Percentiles rank a stretch among this genome's conserved stretches.
Evolutionary conservation across 2,113 vertebrate genomes (phyloP).

Genomic region (Oxygymnocypris stewartii): DNA sequence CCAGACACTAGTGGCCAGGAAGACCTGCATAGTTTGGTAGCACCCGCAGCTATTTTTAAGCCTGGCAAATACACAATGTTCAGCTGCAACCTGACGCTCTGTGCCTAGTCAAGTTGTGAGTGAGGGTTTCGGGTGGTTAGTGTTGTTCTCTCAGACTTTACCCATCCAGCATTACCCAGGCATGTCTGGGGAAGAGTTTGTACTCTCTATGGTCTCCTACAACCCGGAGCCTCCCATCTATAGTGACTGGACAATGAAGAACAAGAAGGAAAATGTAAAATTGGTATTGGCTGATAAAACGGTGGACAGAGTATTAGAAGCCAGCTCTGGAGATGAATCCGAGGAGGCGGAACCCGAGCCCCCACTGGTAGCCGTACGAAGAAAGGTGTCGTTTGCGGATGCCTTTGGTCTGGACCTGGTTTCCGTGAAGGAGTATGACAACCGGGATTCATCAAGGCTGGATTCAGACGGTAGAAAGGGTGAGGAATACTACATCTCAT

Average conservation of each 20-base stretch:
- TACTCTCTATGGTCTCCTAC: conserved; percentile 64
- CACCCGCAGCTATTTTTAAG: conserved; percentile 85
- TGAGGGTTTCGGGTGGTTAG: conserved; percentile 78
- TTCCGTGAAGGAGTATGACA: conserved; percentile 91
- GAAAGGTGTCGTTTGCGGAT: conserved; percentile 97
- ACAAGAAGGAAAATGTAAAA: conserved; percentile 54
- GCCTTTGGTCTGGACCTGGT: conserved; percentile 92
- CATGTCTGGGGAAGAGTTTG: conserved; percentile 75
- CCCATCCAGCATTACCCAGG: conserved; percentile 78
- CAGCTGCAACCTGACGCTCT: conserved; percentile 90
- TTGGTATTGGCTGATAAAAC: background rate
- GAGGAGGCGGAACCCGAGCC: conserved; percentile 66
- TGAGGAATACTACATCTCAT: conserved; percentile 83
- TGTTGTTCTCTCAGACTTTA: conserved; percentile 71
- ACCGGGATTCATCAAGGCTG: conserved; percentile 67
- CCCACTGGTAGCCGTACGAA: conserved; percentile 69
- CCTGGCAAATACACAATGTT: conserved; percentile 83
- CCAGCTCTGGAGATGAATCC: conserved; percentile 79
- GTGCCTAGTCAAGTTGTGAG: conserved; percentile 83
- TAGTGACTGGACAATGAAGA: conserved; percentile 66
- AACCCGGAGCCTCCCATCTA: conserved; percentile 76
- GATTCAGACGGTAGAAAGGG: conserved; percentile 63
- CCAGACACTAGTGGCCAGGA: background rate
- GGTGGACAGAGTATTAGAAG: conserved; percentile 64
- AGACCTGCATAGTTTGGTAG: conserved; percentile 67